These are phyloP conservation scores for Drosophila buzzatii DNA, from an alignment of 2,888 invertebrate species.

Conservation along the genomic window DNA sequence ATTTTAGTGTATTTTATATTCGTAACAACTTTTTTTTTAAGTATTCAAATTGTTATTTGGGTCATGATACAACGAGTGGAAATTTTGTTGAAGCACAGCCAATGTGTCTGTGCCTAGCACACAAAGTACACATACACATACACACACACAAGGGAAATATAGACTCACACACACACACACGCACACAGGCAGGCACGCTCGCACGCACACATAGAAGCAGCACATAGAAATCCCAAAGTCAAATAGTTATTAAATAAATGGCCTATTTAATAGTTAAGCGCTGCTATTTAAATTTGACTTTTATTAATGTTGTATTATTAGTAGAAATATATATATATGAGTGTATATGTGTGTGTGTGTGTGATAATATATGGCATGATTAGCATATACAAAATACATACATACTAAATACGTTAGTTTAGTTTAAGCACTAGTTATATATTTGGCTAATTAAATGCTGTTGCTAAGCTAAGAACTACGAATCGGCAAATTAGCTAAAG, in stretches of 20 bases:
- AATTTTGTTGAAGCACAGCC: constrained; percentile 23
- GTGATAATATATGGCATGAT: constrained; percentile 44
- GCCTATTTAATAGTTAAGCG: constrained; percentile 44
- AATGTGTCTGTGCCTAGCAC: constrained; percentile 6
- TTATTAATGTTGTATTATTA: constrained; percentile 22
- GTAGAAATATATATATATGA: not conserved
- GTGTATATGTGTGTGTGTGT: constrained; percentile 16
- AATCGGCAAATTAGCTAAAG: constrained; percentile 37
- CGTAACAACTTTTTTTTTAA: not conserved
- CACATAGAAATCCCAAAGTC: constrained; percentile 33
- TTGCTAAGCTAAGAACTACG: constrained; percentile 52
- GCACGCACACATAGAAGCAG: constrained; percentile 4
- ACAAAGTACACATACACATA: constrained; percentile 11
- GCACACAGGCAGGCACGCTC: not conserved
- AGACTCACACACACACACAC: constrained; percentile 1
- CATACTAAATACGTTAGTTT: constrained; percentile 32
- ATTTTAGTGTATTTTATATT: constrained; percentile 9
- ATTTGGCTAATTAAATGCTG: constrained; percentile 45
- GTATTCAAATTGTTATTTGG: constrained; percentile 44
- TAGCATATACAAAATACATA: constrained; percentile 52
- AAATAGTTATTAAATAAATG: constrained; percentile 43
- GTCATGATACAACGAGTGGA: constrained; percentile 39
- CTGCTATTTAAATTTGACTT: constrained; percentile 21
- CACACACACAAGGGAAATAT: constrained; percentile 15
- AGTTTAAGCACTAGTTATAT: constrained; percentile 27